A percentile compares a stretch with the other conserved stretches of the same genome.
These are phyloP conservation scores for Oncorhynchus tshawytscha DNA, from an alignment of 2,113 vertebrate genomes.

Conservation along the genomic window DNA sequence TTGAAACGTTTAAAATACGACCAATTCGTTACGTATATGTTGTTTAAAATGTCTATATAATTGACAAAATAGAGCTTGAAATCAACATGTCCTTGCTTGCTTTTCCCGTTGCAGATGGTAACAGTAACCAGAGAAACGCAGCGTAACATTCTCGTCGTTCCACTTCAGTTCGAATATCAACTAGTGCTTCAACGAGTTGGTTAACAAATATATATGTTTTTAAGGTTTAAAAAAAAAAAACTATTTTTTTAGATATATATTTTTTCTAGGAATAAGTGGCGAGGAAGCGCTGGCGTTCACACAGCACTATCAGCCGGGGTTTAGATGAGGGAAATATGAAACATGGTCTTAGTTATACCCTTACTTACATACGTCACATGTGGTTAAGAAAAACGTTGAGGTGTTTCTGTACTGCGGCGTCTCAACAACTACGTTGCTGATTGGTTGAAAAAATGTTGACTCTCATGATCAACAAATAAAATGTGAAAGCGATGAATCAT, in stretches of 20 bases:
- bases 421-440: not conserved
- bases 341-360: slow-evolving; percentile 44
- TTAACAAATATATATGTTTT: slow-evolving; percentile 60
- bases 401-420: too few species aligned
- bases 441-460: not conserved
- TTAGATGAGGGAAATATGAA: slow-evolving; percentile 34
- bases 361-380: slow-evolving; percentile 39
- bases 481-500: not conserved
- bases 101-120: slow-evolving; percentile 3
- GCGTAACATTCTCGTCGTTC: slow-evolving; percentile 39
- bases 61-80: slow-evolving; percentile 31
- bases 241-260: slow-evolving; percentile 57
- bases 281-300: slow-evolving; percentile 75
- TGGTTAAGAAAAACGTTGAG: not conserved
- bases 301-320: slow-evolving; percentile 72
- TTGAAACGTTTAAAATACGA: not conserved
- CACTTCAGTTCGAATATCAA: slow-evolving; percentile 40
- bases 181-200: slow-evolving; percentile 55
- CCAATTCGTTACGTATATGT: not conserved
- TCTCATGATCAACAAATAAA: not conserved
- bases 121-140: not conserved
- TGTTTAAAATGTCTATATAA: slow-evolving; percentile 5
- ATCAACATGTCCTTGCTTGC: slow-evolving; percentile 36
- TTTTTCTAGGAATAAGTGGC: slow-evolving; percentile 69
- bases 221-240: slow-evolving; percentile 62